Conservation (phyloP, 2,888 invertebrate genomes). For the Rotaria sp. region DNA sequence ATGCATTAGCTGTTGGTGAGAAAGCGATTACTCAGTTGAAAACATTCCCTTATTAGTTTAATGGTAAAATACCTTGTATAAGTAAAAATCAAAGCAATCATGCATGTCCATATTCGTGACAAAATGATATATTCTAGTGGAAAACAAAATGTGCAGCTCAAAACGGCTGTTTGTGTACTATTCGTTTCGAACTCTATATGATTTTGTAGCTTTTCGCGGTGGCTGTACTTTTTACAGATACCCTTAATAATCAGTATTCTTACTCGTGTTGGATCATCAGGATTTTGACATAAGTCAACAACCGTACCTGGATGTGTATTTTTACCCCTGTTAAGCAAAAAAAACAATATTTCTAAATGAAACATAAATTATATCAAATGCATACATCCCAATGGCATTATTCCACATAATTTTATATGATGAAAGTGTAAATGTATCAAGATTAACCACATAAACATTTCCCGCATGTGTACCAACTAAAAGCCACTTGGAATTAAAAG, state of each 20-base stretch:
- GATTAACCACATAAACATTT: slow-evolving; percentile 91
- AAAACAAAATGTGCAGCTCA: too few species aligned
- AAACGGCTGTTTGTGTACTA: too few species aligned
- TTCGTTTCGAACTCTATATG: not conserved
- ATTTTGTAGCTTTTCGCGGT: too few species aligned
- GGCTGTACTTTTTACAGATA: too few species aligned
- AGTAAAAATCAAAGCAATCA: too few species aligned
- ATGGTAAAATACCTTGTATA: too few species aligned
- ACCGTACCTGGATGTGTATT: slow-evolving; percentile 93
- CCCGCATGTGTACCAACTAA: slow-evolving; percentile 96
- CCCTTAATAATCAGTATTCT: slow-evolving; percentile 47
- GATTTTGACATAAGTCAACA: slow-evolving; percentile 90
- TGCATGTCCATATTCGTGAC: too few species aligned
- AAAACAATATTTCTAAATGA: not conserved
- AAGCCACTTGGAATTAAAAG: slow-evolving; percentile 94
- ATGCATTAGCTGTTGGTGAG: too few species aligned
- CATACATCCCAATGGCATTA: slow-evolving; percentile 94
- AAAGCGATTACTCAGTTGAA: too few species aligned
- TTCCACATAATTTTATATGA: slow-evolving; percentile 99
- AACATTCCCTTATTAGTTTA: too few species aligned
- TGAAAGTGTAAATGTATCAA: slow-evolving; percentile 87
- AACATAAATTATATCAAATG: slow-evolving; percentile 33
- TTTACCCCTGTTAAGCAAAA: slow-evolving; percentile 65
- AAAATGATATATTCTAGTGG: too few species aligned
- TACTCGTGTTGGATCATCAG: slow-evolving; percentile 78